A percentile compares a stretch with the other conserved stretches of the same genome.
phyloP scores from a whole-genome alignment of 1,140 invertebrate species.

The Pseudoatta argentina region DNA sequence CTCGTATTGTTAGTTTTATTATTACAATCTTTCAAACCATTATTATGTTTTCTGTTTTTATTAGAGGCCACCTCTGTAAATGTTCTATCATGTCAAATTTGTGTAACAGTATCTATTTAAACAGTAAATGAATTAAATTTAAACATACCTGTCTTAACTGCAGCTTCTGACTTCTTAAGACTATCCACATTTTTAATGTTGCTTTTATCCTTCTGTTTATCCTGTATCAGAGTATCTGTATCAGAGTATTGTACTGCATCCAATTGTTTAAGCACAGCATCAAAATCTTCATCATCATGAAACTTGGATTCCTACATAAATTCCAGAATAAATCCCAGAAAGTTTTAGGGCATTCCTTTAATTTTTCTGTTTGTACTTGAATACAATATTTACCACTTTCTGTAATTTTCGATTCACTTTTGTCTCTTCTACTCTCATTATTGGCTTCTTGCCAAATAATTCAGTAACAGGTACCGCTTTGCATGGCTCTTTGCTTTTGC shows the following conservation, averaged over 20 bases:
- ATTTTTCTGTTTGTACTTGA: neutral
- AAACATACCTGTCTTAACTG: slow-evolving; percentile 31
- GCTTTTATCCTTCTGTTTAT: neutral
- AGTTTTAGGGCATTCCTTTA: slow-evolving; percentile 24
- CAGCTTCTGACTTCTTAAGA: neutral
- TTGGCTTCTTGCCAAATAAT: slow-evolving; percentile 84
- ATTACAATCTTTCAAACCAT: slow-evolving; percentile 17
- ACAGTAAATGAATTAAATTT: neutral
- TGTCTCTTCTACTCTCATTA: slow-evolving; percentile 78
- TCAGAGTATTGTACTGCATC: slow-evolving; percentile 81
- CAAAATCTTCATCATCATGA: slow-evolving; percentile 90
- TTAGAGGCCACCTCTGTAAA: slow-evolving; percentile 17
- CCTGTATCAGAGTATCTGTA: slow-evolving; percentile 6
- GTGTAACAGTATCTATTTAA: neutral
- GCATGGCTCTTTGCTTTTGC: slow-evolving; percentile 39
- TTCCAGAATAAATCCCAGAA: slow-evolving; percentile 40
- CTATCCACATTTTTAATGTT: neutral
- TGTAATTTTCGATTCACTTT: slow-evolving; percentile 72
- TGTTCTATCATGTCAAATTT: neutral
- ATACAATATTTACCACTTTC: slow-evolving; percentile 61
- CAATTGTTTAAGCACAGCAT: slow-evolving; percentile 88
- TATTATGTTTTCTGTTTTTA: slow-evolving; percentile 31
- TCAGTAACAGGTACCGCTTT: slow-evolving; percentile 72
- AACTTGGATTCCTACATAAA: slow-evolving; percentile 53
- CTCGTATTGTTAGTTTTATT: neutral